Evolutionary conservation across 1,140 invertebrate species (phyloP).

Genomic region (Eumaeus atala): DNA sequence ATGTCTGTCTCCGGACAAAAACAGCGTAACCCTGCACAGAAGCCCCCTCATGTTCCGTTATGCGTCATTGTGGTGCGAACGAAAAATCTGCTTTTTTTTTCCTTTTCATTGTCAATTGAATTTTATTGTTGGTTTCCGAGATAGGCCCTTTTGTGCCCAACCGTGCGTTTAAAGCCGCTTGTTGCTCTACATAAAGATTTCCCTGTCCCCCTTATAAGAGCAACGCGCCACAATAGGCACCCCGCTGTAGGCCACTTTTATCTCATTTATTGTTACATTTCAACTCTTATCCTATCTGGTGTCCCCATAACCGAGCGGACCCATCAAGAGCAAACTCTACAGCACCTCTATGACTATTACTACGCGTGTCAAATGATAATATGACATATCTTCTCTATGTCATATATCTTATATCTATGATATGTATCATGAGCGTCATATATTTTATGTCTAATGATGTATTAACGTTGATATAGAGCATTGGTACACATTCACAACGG

Average conservation of each 20-base stretch:
- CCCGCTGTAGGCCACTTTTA: conserved; percentile 54
- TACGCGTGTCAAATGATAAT: no score
- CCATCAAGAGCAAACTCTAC: no score
- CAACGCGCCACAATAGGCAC: conserved; percentile 50
- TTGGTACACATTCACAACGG: background rate
- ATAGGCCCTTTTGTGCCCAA: conserved; percentile 65
- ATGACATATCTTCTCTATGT: background rate
- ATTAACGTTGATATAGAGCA: background rate
- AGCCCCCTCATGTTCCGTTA: conserved; percentile 53
- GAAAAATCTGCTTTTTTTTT: conserved; percentile 35
- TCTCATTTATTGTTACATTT: conserved; percentile 53
- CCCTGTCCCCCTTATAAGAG: conserved; percentile 44
- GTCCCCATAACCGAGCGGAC: conserved; percentile 21
- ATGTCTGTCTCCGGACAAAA: conserved; percentile 31
- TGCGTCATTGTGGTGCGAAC: conserved; percentile 51
- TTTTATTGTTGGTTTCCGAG: conserved; percentile 71
- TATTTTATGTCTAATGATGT: background rate
- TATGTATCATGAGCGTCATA: background rate
- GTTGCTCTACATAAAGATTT: conserved; percentile 35
- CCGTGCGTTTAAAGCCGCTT: conserved; percentile 67
- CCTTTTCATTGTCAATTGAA: conserved; percentile 69
- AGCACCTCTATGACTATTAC: no score
- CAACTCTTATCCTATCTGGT: conserved; percentile 49
- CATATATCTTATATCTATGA: background rate
- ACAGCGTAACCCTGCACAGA: conserved; percentile 58